Conservation (phyloP, 2,113 vertebrate genomes). For the Sitta europaea region DNA sequence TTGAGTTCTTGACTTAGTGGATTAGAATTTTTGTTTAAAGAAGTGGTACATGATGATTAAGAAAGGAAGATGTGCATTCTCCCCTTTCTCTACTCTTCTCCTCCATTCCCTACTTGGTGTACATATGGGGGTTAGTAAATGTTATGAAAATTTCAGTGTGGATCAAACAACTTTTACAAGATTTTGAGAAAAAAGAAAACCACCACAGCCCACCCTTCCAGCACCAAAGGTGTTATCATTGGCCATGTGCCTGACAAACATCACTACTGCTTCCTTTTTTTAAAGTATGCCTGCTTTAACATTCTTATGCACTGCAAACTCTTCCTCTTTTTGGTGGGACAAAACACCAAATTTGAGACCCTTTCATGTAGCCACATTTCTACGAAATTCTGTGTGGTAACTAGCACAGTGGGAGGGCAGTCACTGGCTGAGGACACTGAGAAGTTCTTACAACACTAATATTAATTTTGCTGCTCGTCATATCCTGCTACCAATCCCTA, state of each 20-base stretch:
- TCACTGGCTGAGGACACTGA: background rate
- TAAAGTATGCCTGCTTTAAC: accelerated
- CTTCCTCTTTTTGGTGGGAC: background rate
- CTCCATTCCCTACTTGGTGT: background rate
- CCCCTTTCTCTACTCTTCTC: background rate
- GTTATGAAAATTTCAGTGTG: background rate
- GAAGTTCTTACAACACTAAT: background rate
- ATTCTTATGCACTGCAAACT: accelerated
- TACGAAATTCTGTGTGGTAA: background rate
- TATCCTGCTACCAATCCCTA: background rate
- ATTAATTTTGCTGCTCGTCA: background rate
- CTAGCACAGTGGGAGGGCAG: background rate
- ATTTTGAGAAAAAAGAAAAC: background rate
- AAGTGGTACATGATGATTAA: background rate
- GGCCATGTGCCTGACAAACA: background rate
- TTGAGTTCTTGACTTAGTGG: background rate
- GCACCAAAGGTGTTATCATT: background rate
- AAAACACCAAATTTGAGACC: background rate
- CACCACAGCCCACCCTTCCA: background rate
- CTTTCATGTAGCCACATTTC: background rate
- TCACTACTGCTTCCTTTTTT: background rate
- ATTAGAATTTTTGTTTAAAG: background rate
- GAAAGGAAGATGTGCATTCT: background rate
- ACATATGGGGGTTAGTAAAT: background rate
- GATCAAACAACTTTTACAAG: background rate